Conservation (phyloP, 2,797 vertebrate genomes). For the Sitta carolinensis region DNA sequence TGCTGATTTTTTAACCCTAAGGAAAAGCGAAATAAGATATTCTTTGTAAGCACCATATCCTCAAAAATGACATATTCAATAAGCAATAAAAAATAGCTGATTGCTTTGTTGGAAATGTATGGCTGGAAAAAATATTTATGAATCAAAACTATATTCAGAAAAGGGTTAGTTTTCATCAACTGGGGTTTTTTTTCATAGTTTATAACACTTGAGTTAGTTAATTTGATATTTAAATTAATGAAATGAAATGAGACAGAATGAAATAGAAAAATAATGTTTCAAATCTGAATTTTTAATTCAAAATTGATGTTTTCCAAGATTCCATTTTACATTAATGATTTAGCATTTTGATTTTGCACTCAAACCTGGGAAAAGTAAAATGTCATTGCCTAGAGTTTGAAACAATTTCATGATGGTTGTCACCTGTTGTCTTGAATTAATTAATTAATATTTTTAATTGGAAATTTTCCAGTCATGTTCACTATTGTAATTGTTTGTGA, state of each 20-base stretch:
- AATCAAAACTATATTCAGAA: not conserved
- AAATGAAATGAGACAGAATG: not conserved
- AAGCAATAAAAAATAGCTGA: not conserved
- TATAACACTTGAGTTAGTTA: not conserved
- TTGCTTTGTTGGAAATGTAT: not conserved
- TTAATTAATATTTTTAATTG: not conserved
- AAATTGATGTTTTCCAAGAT: not conserved
- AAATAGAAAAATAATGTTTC: not conserved
- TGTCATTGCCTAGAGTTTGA: not conserved
- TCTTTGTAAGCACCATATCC: not conserved
- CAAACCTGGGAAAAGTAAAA: not conserved
- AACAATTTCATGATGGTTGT: not conserved
- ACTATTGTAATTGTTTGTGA: not conserved
- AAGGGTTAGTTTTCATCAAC: not conserved
- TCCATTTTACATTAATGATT: not conserved
- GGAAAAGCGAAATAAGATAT: not conserved
- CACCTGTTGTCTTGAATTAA: not conserved
- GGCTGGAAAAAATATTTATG: not conserved
- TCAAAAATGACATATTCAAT: not conserved
- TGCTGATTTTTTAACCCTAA: not conserved
- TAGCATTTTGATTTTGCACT: not conserved
- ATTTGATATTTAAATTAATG: not conserved
- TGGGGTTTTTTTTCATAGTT: not conserved
- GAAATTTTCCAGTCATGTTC: not conserved
- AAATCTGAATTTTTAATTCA: not conserved